Conservation (phyloP, 2,797 vertebrate genomes). For the Syngnathus acus region DNA sequence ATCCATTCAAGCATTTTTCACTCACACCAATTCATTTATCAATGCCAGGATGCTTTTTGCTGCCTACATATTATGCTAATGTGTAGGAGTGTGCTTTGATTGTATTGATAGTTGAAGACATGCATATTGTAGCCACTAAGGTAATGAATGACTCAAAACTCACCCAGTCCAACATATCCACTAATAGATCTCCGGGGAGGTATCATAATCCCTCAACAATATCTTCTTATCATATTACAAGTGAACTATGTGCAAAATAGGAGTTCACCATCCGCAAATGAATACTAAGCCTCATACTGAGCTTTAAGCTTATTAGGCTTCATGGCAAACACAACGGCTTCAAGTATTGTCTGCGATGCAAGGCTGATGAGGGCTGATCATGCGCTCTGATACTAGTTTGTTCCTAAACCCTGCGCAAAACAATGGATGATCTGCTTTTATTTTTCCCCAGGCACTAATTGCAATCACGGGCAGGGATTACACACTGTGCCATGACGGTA, state of each 20-base stretch:
- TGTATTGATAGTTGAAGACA: constrained; percentile 25
- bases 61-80: constrained; percentile 1
- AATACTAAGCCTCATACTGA: constrained; percentile 66
- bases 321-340: constrained; percentile 59
- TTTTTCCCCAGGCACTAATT: constrained; percentile 13
- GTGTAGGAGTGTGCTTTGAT: constrained; percentile 12
- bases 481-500: constrained; percentile 18
- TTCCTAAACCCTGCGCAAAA: constrained; percentile 36
- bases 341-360: constrained; percentile 50
- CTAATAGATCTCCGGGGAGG: constrained; percentile 67
- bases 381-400: constrained; percentile 51
- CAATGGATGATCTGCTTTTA: constrained; percentile 2
- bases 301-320: constrained; percentile 69
- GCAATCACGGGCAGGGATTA: background rate
- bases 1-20: constrained; percentile 20
- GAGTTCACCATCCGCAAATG: constrained; percentile 58
- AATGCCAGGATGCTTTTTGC: background rate
- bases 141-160: constrained; percentile 66
- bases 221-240: constrained; percentile 71
- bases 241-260: constrained; percentile 64
- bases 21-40: constrained; percentile 28
- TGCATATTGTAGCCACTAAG: constrained; percentile 48
- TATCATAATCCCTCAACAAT: constrained; percentile 72
- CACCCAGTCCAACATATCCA: constrained; percentile 55
- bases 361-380: constrained; percentile 55